Conservation (phyloP, 1,140 invertebrate genomes). For the Elysia chlorotica region DNA sequence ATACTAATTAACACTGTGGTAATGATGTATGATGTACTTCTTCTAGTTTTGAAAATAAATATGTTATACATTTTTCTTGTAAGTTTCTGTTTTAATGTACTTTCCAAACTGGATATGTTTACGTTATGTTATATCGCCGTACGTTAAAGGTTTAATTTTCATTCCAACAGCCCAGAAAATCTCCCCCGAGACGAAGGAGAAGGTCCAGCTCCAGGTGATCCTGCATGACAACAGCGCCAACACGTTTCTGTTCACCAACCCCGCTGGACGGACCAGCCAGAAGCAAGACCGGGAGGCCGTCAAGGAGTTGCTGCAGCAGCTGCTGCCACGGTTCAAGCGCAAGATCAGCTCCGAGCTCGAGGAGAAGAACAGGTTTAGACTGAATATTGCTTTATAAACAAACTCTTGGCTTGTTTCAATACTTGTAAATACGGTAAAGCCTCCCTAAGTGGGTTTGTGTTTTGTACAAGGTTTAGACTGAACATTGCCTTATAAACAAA, state of each 20-base stretch:
- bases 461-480: not conserved
- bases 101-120: too few species aligned
- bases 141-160: not conserved
- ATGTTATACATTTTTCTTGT: too few species aligned
- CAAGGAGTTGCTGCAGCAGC: conserved; percentile 88
- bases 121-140: not conserved
- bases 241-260: conserved; percentile 97
- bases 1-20: too few species aligned
- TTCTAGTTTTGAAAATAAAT: too few species aligned
- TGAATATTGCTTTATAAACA: too few species aligned
- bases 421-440: too few species aligned
- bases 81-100: not conserved
- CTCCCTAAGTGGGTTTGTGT: not conserved
- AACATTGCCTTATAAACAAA: too few species aligned
- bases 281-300: conserved; percentile 89
- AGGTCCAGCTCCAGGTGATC: conserved; percentile 98
- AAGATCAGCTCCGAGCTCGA: conserved; percentile 87
- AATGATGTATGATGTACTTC: too few species aligned
- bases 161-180: conserved; percentile 88
- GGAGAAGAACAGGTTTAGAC: conserved; percentile 64
- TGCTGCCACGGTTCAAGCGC: conserved; percentile 93
- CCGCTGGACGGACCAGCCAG: conserved; percentile 79
- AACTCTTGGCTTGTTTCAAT: too few species aligned
- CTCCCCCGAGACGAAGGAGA: conserved; percentile 95
- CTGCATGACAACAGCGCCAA: conserved; percentile 91